Evolutionary conservation across 2,888 invertebrate species (phyloP), one percentile per base, ranked within the genome.

Genomic region (Macrophya annulata): DNA sequence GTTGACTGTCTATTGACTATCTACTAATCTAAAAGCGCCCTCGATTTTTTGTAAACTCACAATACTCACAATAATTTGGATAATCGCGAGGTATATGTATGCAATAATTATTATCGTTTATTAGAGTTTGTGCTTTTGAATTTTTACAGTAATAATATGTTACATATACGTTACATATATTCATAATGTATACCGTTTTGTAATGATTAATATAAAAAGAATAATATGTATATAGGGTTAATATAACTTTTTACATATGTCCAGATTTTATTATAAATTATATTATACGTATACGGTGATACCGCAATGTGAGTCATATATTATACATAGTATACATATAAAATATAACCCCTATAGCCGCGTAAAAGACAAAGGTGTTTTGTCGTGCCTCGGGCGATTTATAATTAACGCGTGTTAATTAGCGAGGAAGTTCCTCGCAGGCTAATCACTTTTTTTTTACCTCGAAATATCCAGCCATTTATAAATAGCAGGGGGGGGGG

Each of bases 351-450:
- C 62, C 79, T 9, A 25, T 9, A 25, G 76, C 51, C 31, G 25
- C 37, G 79, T 79, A 59, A 79, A 43, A 79, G 62, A 79, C 79
- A 79, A 79, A 79, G 25, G 37, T 43, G 55, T 59, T 51, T 62
- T 59, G 8, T 62, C 43, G 8, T 55, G 59, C 55, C 21, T 37
- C 76, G 65, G 79, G 72, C 62, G 83, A 79, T 84, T 76, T 72
- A 85, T 76, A 86, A 86, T 86, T 86, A 86, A 85, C 79, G 84
- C 51, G 71, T 37, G 85, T 74, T 86, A 86, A 86, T 86, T 86
- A 86, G 85, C 72, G 8, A 45, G 68, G 71, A 72, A 40, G 85
- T 85, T 68, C 25, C 71, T 48, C 45, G 74, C 51, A 62, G 15
- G 65, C 25, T 65, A 68, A 84, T 81, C 45, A 25, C 68, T 68